These are phyloP conservation scores for Eulithis testata DNA, from an alignment of 2,888 invertebrate species.

Conservation along the genomic window DNA sequence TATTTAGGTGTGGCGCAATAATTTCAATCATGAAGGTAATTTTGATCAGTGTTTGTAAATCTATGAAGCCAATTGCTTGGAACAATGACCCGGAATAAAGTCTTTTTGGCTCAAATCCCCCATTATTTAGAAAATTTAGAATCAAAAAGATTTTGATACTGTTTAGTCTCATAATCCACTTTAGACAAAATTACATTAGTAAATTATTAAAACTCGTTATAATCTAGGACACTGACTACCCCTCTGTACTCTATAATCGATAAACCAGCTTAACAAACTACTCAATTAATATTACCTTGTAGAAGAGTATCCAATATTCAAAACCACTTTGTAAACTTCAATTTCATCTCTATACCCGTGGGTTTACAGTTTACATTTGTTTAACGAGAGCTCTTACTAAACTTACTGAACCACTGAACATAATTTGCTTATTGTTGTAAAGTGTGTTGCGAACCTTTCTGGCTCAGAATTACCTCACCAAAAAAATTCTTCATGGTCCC, in stretches of 20 bases:
- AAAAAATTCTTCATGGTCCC: neutral
- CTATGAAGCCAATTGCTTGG: no score
- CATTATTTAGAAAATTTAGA: no score
- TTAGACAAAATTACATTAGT: no score
- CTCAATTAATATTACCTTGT: constrained; percentile 28
- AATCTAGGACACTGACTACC: neutral
- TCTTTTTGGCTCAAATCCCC: no score
- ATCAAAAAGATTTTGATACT: no score
- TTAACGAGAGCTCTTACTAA: constrained; percentile 13
- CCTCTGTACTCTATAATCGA: constrained; percentile 5
- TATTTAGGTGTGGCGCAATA: constrained; percentile 10
- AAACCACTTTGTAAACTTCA: constrained; percentile 23
- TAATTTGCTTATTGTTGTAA: constrained; percentile 28
- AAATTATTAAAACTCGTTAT: no score
- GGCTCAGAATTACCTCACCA: neutral
- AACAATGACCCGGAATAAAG: no score
- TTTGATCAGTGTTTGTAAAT: no score
- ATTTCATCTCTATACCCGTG: constrained; percentile 16
- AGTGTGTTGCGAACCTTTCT: constrained; percentile 10
- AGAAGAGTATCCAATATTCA: constrained; percentile 18
- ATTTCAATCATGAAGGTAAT: no score
- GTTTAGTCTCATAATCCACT: no score
- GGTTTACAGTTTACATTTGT: constrained; percentile 17
- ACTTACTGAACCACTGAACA: constrained; percentile 19
- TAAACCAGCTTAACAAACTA: constrained; percentile 2